Evolutionary conservation across 2,888 invertebrate species (phyloP), one percentile per base, ranked within the genome.

Genomic region (Acleris emargana): DNA sequence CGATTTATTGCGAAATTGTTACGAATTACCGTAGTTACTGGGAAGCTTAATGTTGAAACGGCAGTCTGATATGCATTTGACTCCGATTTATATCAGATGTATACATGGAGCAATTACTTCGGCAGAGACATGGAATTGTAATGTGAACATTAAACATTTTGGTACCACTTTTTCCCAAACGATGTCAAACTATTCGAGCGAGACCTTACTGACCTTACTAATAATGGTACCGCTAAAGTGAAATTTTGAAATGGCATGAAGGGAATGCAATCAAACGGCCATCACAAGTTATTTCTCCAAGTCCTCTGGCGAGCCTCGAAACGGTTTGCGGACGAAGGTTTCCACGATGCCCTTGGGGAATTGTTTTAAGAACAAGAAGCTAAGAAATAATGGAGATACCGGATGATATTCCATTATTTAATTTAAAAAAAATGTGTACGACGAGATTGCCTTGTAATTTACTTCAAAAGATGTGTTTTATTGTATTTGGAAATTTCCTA

Each of bases 1-100:
- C 78, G 84, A 87, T 87, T 87, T 88, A 89, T 87, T 82, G 83
- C 82, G 77, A 87, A 86, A 89, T 88, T 84, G 84, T 86, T 82
- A 82, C 81, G 80, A 82, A 84, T 84, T 80, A 82, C 81, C 78
- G 79, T 84, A 80, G 79, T 86, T 84, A 81, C 82, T 74, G 69
- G 69, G 82, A 82, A 84, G 49, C 61, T 60, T 55, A 59, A 60
- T 49, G 47, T 47, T 63, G 54, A 52, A 62, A 42, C 53, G 64
- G 49, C 45, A 13, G 49, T 47, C 42, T 50, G 58, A 62, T 54
- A 58, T 55, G 60, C 60, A 57, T 52, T 59, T 32, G 43, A 42
- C 42, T 55, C 55, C 51, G 55, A 60, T 55, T 60, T 54, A 55
- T 49, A 58, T 50, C 54, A 28, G n/a, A n/a, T 53, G 43, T 47